Evolutionary conservation across 2,797 vertebrate genomes (phyloP), one percentile per base, ranked within the genome.

Genomic region (Leptodactylus fallax): DNA sequence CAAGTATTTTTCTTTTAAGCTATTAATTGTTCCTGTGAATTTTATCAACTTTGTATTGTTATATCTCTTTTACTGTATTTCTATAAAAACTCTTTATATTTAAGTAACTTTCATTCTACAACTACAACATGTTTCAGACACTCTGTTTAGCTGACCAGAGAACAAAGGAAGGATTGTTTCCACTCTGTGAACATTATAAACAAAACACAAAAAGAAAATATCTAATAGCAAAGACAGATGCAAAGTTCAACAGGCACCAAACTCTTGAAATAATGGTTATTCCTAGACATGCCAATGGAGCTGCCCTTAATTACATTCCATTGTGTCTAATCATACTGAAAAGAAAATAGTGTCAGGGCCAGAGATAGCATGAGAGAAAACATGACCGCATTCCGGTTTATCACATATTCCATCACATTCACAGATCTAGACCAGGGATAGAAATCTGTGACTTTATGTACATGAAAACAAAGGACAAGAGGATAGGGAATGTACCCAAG

Each of bases 311-410:
- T 86, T 86, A 77, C 88, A 89, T 89, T 89, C 88, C 85, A 60
- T 79, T 83, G 79, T 89, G 85, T 83, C 72, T 79, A 83, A 86
- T 83, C 85, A 71, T 51, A 23, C 63, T 79, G 45, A 69, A 89
- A 89, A 83, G 84, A 89, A 86, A 86, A 86, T 89, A 89, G 47
- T 83, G 84, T 83, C 80, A 83, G 80, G 55, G 85, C 79, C 85
- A 89, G 63, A 86, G 88, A 89, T 79, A 86, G 85, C 88, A 89
- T 63, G 83, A 83, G 80, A 61, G 49, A 83, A 89, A 89, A 85
- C 84, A 89, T 89, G 88, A 86, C 60, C 71, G 49, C 53, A 55
- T 88, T 85, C 61, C 23, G 58, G 83, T 88, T 36, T 85, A 88
- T 88, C 87, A 63, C 77, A 76, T 76, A 72, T 74, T 85, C 84